A percentile compares a stretch with the other conserved stretches of the same genome.
These are phyloP conservation scores for Australoheros facetus DNA, from an alignment of 2,797 vertebrate genomes.

Conservation along the genomic window DNA sequence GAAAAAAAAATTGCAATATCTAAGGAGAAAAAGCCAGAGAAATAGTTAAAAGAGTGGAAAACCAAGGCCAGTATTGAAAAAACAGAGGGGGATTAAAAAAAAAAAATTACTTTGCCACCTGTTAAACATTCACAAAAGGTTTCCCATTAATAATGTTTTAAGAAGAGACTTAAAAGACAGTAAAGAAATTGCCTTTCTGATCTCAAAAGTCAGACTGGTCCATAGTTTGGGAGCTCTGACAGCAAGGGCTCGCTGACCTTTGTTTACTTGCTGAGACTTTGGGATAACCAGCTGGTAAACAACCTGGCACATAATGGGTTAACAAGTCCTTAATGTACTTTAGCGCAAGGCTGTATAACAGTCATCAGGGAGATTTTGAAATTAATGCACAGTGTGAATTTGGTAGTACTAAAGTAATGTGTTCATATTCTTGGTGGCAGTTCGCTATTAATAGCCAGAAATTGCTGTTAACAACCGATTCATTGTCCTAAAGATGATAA, in stretches of 20 bases:
- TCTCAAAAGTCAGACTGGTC: neutral
- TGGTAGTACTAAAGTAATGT: neutral
- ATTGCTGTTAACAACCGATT: too few species aligned
- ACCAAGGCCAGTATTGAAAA: too few species aligned
- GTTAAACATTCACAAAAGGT: neutral
- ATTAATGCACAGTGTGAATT: neutral
- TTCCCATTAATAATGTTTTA: neutral
- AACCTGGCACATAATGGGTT: neutral
- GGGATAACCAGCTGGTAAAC: neutral
- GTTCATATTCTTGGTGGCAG: neutral
- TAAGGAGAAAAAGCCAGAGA: too few species aligned
- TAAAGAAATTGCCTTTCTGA: neutral
- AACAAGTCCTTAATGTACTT: neutral
- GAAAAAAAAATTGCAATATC: too few species aligned
- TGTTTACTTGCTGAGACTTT: neutral
- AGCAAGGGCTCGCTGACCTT: neutral
- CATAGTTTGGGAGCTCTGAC: neutral
- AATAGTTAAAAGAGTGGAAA: neutral
- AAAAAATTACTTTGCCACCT: neutral
- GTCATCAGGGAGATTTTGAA: neutral
- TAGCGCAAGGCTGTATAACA: neutral
- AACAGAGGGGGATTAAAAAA: neutral
- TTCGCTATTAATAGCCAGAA: neutral
- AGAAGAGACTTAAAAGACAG: neutral
- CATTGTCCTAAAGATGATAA: constrained; percentile 9